Conservation (phyloP, 1,140 invertebrate genomes). For the Drosophila willistoni region DNA sequence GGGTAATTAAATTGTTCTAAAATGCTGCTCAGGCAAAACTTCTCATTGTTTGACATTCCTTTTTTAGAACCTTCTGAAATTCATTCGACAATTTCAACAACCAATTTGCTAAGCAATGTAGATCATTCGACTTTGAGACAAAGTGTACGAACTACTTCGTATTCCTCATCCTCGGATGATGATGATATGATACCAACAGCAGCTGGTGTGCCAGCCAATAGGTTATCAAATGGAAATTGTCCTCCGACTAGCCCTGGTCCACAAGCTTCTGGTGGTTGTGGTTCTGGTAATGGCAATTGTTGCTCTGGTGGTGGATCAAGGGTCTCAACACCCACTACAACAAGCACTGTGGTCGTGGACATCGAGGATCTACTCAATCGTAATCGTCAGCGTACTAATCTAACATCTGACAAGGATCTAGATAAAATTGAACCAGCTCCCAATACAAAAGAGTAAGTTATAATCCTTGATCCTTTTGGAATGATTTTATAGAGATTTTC, state of each 20-base stretch:
- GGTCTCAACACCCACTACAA: conserved; percentile 60
- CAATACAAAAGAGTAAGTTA: conserved; percentile 51
- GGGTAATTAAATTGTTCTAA: conserved; percentile 46
- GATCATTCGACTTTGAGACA: conserved; percentile 60
- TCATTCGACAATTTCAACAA: conserved; percentile 76
- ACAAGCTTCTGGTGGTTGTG: conserved; percentile 57
- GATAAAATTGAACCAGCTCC: conserved; percentile 58
- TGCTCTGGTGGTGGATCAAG: conserved; percentile 55
- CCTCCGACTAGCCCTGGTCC: too few relatives aligned
- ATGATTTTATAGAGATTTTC: neutral
- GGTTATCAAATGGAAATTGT: conserved; percentile 8
- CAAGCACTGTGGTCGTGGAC: conserved; percentile 85
- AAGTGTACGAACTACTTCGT: conserved; percentile 65
- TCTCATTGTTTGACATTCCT: neutral
- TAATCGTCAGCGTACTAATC: conserved; percentile 44
- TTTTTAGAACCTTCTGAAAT: conserved; percentile 53
- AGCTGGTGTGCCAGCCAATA: conserved; percentile 30
- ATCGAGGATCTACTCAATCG: conserved; percentile 88
- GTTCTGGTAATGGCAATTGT: conserved; percentile 61
- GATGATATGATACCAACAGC: conserved; percentile 83
- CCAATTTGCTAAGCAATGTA: conserved; percentile 67
- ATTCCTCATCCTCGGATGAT: conserved; percentile 75
- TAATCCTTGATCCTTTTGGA: too few relatives aligned
- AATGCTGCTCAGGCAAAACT: too few relatives aligned
- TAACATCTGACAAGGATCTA: conserved; percentile 38